Percentiles rank a stretch among this genome's conserved stretches.
These are phyloP conservation scores for Alligator sinensis DNA, from an alignment of 2,113 vertebrate genomes.

Conservation along the genomic window DNA sequence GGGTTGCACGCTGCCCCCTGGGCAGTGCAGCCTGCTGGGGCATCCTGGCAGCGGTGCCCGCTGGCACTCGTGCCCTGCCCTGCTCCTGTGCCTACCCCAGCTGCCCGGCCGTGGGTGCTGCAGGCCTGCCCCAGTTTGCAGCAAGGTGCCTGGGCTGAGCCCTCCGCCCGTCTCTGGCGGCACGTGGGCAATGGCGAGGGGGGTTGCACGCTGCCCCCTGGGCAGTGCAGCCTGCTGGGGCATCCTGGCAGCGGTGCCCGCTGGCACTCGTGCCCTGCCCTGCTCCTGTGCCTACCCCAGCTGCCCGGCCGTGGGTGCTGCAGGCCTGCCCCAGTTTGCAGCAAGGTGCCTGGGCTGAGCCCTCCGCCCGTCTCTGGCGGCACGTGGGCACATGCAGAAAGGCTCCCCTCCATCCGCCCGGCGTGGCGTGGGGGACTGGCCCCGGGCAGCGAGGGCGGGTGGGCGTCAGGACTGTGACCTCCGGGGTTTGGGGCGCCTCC, in stretches of 20 bases:
- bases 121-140: too few species aligned
- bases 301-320: not conserved
- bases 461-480: not conserved
- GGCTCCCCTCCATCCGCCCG: not conserved
- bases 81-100: rapidly evolving
- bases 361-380: not conserved
- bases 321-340: too few species aligned
- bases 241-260: not conserved
- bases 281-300: rapidly evolving
- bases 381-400: not conserved
- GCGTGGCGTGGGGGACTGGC: not conserved
- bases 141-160: too few species aligned
- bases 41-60: not conserved
- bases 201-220: not conserved
- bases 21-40: not conserved
- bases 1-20: not conserved
- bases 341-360: too few species aligned
- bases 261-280: rapidly evolving
- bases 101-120: not conserved
- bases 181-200: rapidly evolving
- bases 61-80: rapidly evolving
- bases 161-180: too few species aligned
- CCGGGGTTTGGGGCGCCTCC: too few species aligned
- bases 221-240: not conserved
- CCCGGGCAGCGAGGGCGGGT: not conserved